Base-by-base conservation (phyloP, 2,888 invertebrate genomes). In the Drosophila histrio region DNA sequence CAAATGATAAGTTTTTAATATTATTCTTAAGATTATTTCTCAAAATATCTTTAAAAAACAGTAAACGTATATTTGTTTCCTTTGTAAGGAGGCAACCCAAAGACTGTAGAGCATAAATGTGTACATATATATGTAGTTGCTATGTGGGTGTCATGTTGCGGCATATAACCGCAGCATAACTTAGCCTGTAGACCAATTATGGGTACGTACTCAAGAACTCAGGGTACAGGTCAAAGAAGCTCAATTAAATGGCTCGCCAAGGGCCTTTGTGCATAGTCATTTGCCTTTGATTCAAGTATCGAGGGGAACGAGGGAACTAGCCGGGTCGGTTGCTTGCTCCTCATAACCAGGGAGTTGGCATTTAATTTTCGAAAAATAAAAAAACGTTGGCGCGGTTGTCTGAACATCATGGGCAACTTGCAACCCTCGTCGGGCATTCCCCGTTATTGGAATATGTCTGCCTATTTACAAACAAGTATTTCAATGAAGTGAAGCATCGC, bases 311-410 rank as follows among this genome's bases (percentile, higher is more conserved):
- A 3, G 17, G 44, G 15, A 28, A 17, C 26, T 17, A 44, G 9
- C 28, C 17, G 44, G 21, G 32, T 19, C 26, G 34, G n/a, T 39
- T 54, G 24, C 38, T 54, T 34, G 34, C 38, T 19, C 38, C 38
- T 21, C 38, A 11, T 38, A 22, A 43, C 13, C 4, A 30, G 47
- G 9, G 21, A 41, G 49, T 11, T 38, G 32, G 24, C 41, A 53
- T 54, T 68, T 49, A 7, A 28, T 28, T 32, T 52, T 41, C 19
- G 21, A 52, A 30, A 22, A 36, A 52, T 6, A 26, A 38, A 2
- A 69, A 43, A 76, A 74, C 72, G 79, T 78, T 87, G 83, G 86
- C 88, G 88, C 86, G 86, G 78, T 52, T 61, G 59, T 72, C 69
- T 58, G 56, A 72, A 69, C 26, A 21, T 22, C 13, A 28, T 17